A percentile compares a stretch with the other conserved stretches of the same genome.
Conservation (phyloP, 2,113 vertebrate genomes). For the Ptilorrhoa leucosticta region DNA sequence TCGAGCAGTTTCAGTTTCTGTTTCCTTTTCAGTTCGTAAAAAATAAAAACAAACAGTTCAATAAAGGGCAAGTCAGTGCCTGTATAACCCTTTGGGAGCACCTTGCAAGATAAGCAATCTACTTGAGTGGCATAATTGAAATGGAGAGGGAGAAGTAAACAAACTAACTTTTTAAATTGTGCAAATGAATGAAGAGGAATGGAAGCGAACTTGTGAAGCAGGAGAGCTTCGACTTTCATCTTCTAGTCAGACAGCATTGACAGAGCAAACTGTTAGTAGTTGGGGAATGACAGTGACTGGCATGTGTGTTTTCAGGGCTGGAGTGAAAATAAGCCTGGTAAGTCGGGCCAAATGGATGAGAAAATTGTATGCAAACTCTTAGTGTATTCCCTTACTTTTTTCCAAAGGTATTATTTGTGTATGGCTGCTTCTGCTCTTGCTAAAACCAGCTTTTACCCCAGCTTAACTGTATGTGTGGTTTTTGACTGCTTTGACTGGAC, state of each 20-base stretch:
- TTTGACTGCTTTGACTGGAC: background rate
- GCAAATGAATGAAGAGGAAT: background rate
- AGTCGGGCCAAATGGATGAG: background rate
- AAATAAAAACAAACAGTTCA: background rate
- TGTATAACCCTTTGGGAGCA: background rate
- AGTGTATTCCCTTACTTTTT: background rate
- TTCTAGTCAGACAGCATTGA: background rate
- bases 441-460: background rate
- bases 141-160: background rate
- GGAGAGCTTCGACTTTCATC: background rate
- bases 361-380: background rate
- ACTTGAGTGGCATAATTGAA: background rate
- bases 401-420: background rate
- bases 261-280: background rate
- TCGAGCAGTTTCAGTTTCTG: background rate
- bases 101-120: background rate
- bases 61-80: background rate
- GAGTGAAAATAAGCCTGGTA: background rate
- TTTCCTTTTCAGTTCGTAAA: background rate
- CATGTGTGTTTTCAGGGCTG: background rate
- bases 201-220: accelerated
- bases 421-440: background rate
- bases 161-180: background rate
- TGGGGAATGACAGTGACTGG: background rate
- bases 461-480: background rate